Evolutionary conservation across 2,888 invertebrate species (phyloP).

Genomic region (Andrena dorsata): DNA sequence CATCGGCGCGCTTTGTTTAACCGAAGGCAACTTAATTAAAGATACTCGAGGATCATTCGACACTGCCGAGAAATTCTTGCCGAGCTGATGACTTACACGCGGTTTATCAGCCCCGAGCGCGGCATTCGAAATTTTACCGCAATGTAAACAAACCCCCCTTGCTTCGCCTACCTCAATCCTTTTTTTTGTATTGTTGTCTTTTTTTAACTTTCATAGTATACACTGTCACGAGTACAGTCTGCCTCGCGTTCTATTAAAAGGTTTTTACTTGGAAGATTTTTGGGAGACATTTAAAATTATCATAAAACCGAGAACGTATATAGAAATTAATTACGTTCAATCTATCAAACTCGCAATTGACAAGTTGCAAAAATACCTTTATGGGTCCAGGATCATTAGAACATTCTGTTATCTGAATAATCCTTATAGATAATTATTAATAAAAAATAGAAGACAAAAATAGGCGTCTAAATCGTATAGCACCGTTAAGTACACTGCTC

Average conservation of each 20-base stretch:
- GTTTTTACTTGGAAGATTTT: neutral
- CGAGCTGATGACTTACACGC: neutral
- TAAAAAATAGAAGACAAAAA: too few relatives aligned
- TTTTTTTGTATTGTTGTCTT: neutral
- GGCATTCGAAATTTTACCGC: constrained; percentile 15
- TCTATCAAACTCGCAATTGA: too few relatives aligned
- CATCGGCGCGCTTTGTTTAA: neutral
- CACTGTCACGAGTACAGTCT: neutral
- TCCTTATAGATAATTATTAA: too few relatives aligned
- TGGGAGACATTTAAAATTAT: neutral
- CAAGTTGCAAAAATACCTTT: too few relatives aligned
- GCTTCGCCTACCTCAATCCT: too few relatives aligned
- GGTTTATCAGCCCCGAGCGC: neutral
- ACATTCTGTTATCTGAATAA: too few relatives aligned
- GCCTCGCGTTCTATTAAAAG: neutral
- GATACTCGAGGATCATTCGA: neutral
- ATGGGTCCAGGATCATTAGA: too few relatives aligned
- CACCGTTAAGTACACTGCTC: too few relatives aligned
- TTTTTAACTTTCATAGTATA: neutral
- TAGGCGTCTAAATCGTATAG: too few relatives aligned
- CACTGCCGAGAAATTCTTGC: neutral
- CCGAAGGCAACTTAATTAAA: neutral
- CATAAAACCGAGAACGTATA: neutral
- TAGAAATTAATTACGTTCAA: neutral
- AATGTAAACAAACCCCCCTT: constrained; percentile 11